Conservation (phyloP, 2,797 vertebrate genomes). For the Peromyscus eremicus region DNA sequence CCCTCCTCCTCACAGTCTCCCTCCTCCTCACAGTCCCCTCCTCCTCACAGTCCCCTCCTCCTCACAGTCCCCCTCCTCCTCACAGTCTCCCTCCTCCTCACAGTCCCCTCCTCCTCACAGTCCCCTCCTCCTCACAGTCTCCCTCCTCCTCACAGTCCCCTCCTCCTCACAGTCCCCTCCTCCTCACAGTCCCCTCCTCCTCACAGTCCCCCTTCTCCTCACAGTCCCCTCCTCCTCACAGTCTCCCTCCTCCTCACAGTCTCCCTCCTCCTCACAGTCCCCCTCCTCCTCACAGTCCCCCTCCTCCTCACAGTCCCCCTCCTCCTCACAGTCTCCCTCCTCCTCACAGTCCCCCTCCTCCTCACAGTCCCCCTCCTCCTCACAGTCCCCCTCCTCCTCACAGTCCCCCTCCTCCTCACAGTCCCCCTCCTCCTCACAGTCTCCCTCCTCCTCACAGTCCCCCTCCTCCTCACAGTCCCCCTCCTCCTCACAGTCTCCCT, state of each 20-base stretch:
- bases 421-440: not conserved
- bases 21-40: not conserved
- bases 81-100: not conserved
- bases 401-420: not conserved
- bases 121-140: no score
- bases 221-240: not conserved
- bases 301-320: no score
- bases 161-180: not conserved
- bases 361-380: no score
- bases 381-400: no score
- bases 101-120: not conserved
- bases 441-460: not conserved
- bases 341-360: no score
- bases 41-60: not conserved
- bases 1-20: no score
- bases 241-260: not conserved
- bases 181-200: not conserved
- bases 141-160: no score
- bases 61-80: not conserved
- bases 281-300: no score
- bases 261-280: not conserved
- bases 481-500: not conserved
- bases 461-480: not conserved
- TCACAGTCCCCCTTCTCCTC: not conserved
- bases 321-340: not conserved